Conservation (phyloP, 2,113 vertebrate genomes). For the Micronycteris hirsuta region DNA sequence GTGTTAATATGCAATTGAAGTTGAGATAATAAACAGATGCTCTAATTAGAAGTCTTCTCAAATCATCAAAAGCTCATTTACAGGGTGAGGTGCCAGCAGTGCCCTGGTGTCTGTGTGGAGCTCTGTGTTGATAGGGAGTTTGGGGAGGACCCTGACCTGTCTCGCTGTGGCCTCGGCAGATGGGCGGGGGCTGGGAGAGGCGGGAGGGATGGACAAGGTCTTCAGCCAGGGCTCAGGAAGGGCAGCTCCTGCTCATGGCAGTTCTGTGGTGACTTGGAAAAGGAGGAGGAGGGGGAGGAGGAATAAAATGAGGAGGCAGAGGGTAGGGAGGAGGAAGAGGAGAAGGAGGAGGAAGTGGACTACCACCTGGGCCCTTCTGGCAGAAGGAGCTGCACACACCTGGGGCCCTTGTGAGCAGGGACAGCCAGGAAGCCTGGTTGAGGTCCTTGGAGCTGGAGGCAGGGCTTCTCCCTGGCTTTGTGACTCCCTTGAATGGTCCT, state of each 20-base stretch:
- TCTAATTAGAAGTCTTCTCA: slow-evolving; percentile 40
- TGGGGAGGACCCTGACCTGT: not conserved
- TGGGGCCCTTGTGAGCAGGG: not conserved
- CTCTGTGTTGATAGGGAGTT: not conserved
- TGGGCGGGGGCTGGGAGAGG: not conserved
- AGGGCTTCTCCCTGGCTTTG: not conserved
- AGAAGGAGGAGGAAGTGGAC: not conserved
- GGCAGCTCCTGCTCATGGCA: not conserved
- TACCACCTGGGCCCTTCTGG: too few species aligned
- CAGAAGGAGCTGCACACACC: not conserved
- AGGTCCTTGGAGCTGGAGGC: not conserved
- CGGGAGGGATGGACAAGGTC: fast-evolving
- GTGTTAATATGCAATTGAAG: not conserved
- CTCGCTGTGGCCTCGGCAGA: not conserved
- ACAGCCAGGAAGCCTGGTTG: not conserved
- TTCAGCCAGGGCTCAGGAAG: not conserved
- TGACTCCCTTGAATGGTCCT: not conserved
- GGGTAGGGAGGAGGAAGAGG: too few species aligned
- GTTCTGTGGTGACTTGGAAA: not conserved
- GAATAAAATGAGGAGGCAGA: not conserved
- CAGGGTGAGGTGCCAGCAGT: not conserved
- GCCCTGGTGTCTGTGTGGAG: not conserved
- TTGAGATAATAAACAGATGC: slow-evolving; percentile 16
- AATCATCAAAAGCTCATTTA: slow-evolving; percentile 25
- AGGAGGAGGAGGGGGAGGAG: not conserved